Percentiles rank a stretch among this genome's conserved stretches.
Evolutionary conservation across 2,888 invertebrate genomes (phyloP).

Genomic region (Mimas tiliae): DNA sequence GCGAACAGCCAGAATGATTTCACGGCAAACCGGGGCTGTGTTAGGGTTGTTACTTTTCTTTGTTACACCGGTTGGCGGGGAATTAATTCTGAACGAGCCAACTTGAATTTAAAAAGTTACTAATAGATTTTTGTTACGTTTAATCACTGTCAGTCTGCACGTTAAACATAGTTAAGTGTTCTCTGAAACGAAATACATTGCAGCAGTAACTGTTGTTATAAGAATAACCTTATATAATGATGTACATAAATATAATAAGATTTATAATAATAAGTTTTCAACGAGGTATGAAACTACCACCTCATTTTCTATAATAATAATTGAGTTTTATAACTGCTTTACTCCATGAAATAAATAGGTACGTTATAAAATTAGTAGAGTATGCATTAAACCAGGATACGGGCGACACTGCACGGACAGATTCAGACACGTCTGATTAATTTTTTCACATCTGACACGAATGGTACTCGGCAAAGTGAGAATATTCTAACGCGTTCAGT

Average conservation of each 20-base stretch:
- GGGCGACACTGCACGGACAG: constrained; percentile 44
- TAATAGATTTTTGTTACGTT: constrained; percentile 8
- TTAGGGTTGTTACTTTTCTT: constrained; percentile 21
- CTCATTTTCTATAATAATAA: neutral
- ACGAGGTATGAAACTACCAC: neutral
- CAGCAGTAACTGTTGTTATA: neutral
- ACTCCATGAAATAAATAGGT: neutral
- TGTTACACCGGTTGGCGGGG: constrained; percentile 13
- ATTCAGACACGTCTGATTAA: constrained; percentile 72
- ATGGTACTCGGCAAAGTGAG: constrained; percentile 32
- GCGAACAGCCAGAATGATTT: constrained; percentile 59
- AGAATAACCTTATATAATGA: neutral
- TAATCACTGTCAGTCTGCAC: constrained; percentile 11
- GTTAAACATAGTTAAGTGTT: neutral
- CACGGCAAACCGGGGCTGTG: constrained; percentile 52
- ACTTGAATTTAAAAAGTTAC: constrained; percentile 18
- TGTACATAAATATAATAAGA: no score
- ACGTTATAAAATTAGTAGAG: constrained; percentile 14
- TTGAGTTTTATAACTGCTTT: neutral
- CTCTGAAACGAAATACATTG: neutral
- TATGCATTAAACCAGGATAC: neutral
- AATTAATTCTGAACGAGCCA: constrained; percentile 20
- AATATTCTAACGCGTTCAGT: constrained; percentile 42
- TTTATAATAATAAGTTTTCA: neutral
- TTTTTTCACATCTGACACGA: constrained; percentile 48